Conservation (phyloP, 2,797 vertebrate species). For the Anomalospiza imberbis region DNA sequence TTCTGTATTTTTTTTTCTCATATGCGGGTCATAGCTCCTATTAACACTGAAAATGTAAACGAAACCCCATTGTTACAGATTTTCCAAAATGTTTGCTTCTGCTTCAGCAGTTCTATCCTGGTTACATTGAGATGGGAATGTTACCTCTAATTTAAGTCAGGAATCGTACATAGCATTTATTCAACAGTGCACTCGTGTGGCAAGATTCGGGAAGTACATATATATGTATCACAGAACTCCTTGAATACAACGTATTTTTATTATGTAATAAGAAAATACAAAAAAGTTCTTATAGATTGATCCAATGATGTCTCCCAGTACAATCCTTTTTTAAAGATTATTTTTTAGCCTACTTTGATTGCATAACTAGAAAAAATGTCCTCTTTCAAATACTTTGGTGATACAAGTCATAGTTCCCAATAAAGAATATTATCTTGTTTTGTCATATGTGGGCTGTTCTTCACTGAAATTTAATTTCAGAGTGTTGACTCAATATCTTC, state of each 20-base stretch:
- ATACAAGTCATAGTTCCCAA: neutral
- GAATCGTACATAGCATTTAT: neutral
- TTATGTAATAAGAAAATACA: neutral
- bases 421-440: neutral
- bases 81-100: neutral
- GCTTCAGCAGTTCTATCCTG: neutral
- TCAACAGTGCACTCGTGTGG: conserved; percentile 21
- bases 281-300: neutral
- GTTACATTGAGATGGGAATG: neutral
- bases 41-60: neutral
- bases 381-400: neutral
- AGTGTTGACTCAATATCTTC: neutral
- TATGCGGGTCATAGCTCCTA: neutral
- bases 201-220: neutral
- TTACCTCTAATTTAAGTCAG: neutral
- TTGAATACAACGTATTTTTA: neutral
- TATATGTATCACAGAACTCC: rapidly evolving
- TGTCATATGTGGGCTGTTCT: neutral
- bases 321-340: neutral
- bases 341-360: neutral
- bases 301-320: neutral
- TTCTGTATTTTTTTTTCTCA: neutral
- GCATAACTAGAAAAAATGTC: neutral
- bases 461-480: neutral
- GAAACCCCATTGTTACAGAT: neutral